These are phyloP conservation scores for Calypte anna DNA, from an alignment of 2,113 vertebrate genomes.

Conservation along the genomic window DNA sequence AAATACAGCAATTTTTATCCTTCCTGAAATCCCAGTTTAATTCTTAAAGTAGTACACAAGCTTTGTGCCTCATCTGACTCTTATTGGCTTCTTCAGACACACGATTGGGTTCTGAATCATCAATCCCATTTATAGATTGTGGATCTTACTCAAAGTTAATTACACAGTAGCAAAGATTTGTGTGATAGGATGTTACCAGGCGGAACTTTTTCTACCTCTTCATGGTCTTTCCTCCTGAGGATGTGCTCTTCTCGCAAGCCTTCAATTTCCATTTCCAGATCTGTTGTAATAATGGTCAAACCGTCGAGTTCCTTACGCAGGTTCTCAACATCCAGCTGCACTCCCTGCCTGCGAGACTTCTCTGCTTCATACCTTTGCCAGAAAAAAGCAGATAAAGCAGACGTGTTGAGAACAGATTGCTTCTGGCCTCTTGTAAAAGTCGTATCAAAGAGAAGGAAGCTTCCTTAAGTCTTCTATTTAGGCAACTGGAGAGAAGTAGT, in stretches of 20 bases:
- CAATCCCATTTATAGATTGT: constrained; percentile 30
- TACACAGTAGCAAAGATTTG: background rate
- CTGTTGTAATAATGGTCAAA: constrained; percentile 80
- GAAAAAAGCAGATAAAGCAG: background rate
- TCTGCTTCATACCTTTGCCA: constrained; percentile 78
- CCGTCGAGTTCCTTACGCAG: constrained; percentile 79
- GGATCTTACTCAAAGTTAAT: constrained; percentile 39
- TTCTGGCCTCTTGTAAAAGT: background rate
- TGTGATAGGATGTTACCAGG: constrained; percentile 28
- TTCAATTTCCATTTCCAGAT: constrained; percentile 83
- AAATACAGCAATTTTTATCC: background rate
- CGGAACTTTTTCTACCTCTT: constrained; percentile 72
- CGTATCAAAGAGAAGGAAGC: background rate
- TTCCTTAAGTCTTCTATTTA: background rate
- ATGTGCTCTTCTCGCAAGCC: constrained; percentile 81
- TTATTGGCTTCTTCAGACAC: background rate
- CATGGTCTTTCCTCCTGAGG: constrained; percentile 81
- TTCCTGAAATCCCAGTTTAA: background rate
- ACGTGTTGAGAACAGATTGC: background rate
- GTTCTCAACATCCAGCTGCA: constrained; percentile 79
- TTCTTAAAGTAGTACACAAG: background rate
- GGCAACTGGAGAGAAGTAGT: too few species aligned
- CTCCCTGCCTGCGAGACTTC: constrained; percentile 72
- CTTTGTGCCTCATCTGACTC: background rate
- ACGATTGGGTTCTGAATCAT: constrained; percentile 31